Conservation (phyloP, 2,797 vertebrate species). For the Mareca penelope region DNA sequence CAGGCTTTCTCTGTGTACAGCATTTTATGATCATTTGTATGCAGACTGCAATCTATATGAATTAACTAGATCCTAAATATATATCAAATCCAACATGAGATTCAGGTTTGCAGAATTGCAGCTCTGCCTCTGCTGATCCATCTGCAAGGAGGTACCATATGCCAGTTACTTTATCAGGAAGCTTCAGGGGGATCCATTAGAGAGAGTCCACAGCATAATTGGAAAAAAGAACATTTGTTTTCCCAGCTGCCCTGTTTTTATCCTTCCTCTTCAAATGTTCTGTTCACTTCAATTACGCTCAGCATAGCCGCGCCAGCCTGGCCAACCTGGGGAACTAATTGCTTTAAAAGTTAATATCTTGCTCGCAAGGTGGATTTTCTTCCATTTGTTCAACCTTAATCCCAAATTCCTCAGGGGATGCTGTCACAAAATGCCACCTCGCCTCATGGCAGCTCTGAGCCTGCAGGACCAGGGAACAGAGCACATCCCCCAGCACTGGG, state of each 20-base stretch:
- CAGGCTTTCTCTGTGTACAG: constrained; percentile 5
- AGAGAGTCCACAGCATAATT: constrained; percentile 57
- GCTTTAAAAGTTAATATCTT: constrained; percentile 50
- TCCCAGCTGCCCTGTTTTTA: constrained; percentile 67
- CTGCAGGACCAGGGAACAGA: background rate
- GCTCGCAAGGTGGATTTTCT: constrained; percentile 48
- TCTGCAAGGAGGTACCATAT: constrained; percentile 66
- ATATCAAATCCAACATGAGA: constrained; percentile 50
- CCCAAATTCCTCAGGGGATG: background rate
- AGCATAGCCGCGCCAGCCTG: constrained; percentile 20
- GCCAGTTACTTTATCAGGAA: constrained; percentile 68
- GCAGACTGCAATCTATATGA: constrained; percentile 33
- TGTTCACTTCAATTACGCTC: constrained; percentile 62
- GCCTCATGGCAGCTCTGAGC: background rate
- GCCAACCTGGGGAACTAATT: constrained; percentile 43
- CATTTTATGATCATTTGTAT: constrained; percentile 53
- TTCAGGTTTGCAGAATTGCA: constrained; percentile 56
- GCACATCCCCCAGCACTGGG: background rate
- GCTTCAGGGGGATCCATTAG: constrained; percentile 71
- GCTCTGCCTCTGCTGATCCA: constrained; percentile 57
- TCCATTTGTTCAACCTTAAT: background rate
- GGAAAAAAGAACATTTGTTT: constrained; percentile 74
- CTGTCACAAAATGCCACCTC: background rate
- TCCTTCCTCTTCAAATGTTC: constrained; percentile 61
- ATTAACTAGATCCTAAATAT: constrained; percentile 61